Conservation (phyloP, 1,140 invertebrate species). For the Procambarus clarkii region DNA sequence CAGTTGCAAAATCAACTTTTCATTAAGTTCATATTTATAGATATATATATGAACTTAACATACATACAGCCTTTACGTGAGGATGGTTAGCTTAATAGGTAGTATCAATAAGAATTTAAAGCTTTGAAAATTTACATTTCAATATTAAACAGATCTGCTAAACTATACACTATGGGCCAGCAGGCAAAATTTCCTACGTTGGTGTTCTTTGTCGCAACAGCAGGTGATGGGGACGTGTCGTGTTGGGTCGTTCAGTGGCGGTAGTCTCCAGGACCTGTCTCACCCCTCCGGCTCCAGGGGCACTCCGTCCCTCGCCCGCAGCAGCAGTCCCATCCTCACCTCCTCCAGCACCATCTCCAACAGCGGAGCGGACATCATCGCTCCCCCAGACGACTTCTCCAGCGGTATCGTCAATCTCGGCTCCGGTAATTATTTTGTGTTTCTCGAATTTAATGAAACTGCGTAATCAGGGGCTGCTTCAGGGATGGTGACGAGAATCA, state of each 20-base stretch:
- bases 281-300: slow-evolving; percentile 16
- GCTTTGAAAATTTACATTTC: too few relatives aligned
- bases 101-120: too few relatives aligned
- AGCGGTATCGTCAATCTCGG: slow-evolving; percentile 11
- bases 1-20: too few relatives aligned
- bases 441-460: neutral
- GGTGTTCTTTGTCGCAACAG: slow-evolving; percentile 20
- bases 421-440: slow-evolving; percentile 2
- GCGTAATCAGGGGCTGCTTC: too few relatives aligned
- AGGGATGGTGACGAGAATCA: too few relatives aligned
- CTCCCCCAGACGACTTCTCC: slow-evolving; percentile 42
- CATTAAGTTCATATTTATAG: too few relatives aligned
- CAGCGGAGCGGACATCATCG: slow-evolving; percentile 13
- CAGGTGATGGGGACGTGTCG: slow-evolving; percentile 41
- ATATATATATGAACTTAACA: too few relatives aligned
- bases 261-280: slow-evolving; percentile 26
- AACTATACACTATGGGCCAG: too few relatives aligned
- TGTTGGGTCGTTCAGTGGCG: slow-evolving; percentile 15
- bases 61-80: too few relatives aligned
- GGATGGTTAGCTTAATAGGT: too few relatives aligned
- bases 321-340: slow-evolving; percentile 34
- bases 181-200: neutral
- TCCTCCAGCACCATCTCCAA: slow-evolving; percentile 49
- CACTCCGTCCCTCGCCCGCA: slow-evolving; percentile 41
- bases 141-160: too few relatives aligned